These are phyloP conservation scores for Heliconius nattereri DNA, from an alignment of 1,140 invertebrate genomes.

Conservation along the genomic window DNA sequence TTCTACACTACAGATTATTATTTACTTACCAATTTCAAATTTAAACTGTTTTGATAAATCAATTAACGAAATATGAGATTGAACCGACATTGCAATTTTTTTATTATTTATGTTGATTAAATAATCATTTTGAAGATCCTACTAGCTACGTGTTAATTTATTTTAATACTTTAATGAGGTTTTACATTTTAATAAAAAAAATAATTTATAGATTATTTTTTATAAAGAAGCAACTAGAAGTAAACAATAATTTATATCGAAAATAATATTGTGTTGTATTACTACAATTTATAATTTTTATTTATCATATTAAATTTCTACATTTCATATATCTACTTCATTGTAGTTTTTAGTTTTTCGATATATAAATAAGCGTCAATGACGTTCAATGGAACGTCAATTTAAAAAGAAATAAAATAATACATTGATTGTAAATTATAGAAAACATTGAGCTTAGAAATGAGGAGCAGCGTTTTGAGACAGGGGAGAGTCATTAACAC, in stretches of 20 bases:
- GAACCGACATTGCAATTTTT: slow-evolving; percentile 31
- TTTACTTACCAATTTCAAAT: slow-evolving; percentile 66
- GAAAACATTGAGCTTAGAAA: too few species aligned
- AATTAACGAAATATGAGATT: slow-evolving; percentile 59
- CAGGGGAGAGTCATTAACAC: too few species aligned
- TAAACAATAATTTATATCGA: not conserved
- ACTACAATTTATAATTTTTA: not conserved
- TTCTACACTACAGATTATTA: too few species aligned
- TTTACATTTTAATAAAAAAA: too few species aligned
- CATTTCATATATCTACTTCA: too few species aligned
- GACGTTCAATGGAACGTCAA: too few species aligned
- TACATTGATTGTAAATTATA: too few species aligned
- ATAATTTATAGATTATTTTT: not conserved
- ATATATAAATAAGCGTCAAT: too few species aligned
- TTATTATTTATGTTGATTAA: slow-evolving; percentile 5
- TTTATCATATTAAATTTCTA: too few species aligned
- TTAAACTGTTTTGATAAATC: slow-evolving; percentile 68
- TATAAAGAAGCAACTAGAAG: not conserved
- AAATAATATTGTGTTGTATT: not conserved
- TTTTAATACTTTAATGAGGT: not conserved
- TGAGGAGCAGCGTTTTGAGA: too few species aligned
- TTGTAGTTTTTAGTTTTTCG: too few species aligned
- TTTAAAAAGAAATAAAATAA: too few species aligned
- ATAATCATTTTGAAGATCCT: not conserved
- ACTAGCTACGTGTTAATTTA: not conserved